A percentile compares a stretch with the other conserved stretches of the same genome.
phyloP scores from a whole-genome alignment of 2,888 invertebrate species.

The Caenorhabditis angaria region DNA sequence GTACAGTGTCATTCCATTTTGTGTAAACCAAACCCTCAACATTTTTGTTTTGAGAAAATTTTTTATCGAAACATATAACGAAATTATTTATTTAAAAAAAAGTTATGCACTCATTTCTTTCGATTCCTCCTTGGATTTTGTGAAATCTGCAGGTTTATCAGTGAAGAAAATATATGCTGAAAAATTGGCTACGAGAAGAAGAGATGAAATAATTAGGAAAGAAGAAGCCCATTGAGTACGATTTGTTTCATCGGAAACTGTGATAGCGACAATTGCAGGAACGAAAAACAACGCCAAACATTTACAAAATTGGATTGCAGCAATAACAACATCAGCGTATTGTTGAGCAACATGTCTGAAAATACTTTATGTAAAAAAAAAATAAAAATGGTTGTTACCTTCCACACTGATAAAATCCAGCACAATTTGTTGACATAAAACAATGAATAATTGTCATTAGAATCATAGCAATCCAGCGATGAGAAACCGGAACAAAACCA shows the following conservation, averaged over 20 bases:
- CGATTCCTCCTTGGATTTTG: conserved; percentile 7
- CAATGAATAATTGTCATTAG: conserved; percentile 21
- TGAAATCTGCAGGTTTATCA: conserved; percentile 21
- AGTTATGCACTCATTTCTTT: background rate
- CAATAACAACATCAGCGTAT: conserved; percentile 38
- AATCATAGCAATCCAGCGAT: conserved; percentile 33
- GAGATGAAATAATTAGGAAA: conserved; percentile 23
- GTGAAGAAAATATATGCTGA: conserved; percentile 21
- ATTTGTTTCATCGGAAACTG: conserved; percentile 24
- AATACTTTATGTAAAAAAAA: no score
- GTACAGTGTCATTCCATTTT: no score
- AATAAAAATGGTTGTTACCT: background rate
- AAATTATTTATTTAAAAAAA: background rate
- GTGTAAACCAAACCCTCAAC: no score
- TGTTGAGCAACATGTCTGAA: conserved; percentile 17
- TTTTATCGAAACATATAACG: no score
- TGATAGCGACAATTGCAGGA: conserved; percentile 26
- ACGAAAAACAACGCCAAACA: conserved; percentile 37
- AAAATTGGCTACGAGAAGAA: conserved; percentile 23
- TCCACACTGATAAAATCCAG: conserved; percentile 37
- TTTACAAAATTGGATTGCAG: conserved; percentile 40
- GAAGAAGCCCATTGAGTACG: conserved; percentile 24
- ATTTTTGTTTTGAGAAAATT: no score
- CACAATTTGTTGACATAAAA: conserved; percentile 33
- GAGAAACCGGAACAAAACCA: conserved; percentile 22